Conservation (phyloP, 2,113 vertebrate genomes). For the Sminthopsis crassicaudata region DNA sequence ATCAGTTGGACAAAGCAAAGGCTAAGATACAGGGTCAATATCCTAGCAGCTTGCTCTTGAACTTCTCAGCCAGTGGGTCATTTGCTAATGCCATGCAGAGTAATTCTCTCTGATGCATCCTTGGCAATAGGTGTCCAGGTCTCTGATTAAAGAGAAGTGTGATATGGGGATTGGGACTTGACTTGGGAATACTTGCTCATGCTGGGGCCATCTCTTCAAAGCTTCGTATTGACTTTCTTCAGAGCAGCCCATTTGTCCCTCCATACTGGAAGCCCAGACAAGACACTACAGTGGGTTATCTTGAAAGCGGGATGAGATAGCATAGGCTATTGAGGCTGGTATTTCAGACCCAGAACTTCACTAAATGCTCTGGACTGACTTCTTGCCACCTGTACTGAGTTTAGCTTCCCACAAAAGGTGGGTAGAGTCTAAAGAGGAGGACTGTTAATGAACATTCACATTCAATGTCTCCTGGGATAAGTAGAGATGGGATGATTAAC, state of each 20-base stretch:
- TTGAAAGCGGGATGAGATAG: neutral
- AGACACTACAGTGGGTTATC: neutral
- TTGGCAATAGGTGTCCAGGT: neutral
- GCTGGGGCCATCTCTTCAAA: neutral
- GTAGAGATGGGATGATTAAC: neutral
- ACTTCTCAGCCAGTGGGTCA: neutral
- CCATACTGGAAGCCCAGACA: neutral
- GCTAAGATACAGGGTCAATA: neutral
- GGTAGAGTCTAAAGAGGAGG: neutral
- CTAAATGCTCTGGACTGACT: neutral
- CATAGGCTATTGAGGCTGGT: neutral
- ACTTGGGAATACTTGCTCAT: neutral
- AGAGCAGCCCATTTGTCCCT: neutral
- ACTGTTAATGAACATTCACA: neutral
- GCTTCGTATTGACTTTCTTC: neutral
- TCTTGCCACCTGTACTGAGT: neutral
- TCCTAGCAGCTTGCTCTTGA: neutral
- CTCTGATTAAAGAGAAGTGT: neutral
- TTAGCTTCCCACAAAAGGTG: neutral
- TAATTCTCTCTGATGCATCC: neutral
- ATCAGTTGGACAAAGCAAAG: neutral
- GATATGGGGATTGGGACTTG: neutral
- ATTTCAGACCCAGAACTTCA: neutral
- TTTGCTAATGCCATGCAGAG: neutral
- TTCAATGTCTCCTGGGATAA: neutral